Conservation (phyloP, 2,113 vertebrate species). For the Electrona antarctica region DNA sequence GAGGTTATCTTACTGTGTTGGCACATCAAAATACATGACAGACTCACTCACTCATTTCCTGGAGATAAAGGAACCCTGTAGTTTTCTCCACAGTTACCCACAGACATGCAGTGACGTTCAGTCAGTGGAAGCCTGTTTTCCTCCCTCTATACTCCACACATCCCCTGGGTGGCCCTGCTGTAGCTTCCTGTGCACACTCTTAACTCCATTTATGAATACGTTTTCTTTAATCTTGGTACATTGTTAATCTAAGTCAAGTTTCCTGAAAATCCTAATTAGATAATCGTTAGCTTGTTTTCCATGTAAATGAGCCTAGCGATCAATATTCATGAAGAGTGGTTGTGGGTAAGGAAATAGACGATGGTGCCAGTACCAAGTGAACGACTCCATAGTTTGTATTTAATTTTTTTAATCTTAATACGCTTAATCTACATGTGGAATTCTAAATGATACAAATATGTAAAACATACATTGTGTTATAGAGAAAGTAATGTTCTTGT, state of each 20-base stretch:
- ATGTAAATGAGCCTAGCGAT: constrained; percentile 26
- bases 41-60: constrained; percentile 43
- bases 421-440: no score
- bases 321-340: constrained; percentile 6
- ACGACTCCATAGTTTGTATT: no score
- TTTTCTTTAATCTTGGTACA: constrained; percentile 51
- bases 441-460: no score
- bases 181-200: constrained; percentile 25
- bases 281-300: constrained; percentile 40
- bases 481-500: no score
- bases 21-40: no score
- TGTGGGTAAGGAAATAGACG: no score
- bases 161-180: constrained; percentile 45
- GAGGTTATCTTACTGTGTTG: constrained; percentile 3
- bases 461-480: no score
- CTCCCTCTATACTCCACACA: constrained; percentile 43
- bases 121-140: constrained; percentile 52
- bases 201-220: constrained; percentile 9
- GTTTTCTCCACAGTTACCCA: constrained; percentile 56
- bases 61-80: constrained; percentile 53
- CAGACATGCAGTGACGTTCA: constrained; percentile 44
- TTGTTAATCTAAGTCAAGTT: constrained; percentile 42
- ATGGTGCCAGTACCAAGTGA: no score
- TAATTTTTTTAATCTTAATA: no score
- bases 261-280: constrained; percentile 36